These are phyloP conservation scores for Diachrysia chrysitis DNA, from an alignment of 2,888 invertebrate genomes.

Conservation along the genomic window DNA sequence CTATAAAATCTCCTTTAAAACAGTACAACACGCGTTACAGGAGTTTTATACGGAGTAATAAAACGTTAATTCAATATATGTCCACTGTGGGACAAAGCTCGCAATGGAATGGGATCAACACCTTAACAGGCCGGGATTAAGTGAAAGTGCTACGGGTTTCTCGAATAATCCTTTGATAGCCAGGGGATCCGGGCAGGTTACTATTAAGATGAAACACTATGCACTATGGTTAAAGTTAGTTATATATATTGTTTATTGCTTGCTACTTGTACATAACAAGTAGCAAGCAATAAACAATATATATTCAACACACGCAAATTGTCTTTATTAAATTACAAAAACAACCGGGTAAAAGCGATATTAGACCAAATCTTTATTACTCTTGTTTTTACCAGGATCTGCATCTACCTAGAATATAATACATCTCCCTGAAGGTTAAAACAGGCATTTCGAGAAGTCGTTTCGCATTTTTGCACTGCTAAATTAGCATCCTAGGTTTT, in stretches of 20 bases:
- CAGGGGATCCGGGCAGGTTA: constrained; percentile 28
- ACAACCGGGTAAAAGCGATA: no score
- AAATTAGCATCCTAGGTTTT: constrained; percentile 21
- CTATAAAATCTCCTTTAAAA: constrained; percentile 40
- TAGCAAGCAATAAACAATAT: neutral
- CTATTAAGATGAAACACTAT: constrained; percentile 15
- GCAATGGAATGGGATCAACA: constrained; percentile 21
- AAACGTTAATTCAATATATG: constrained; percentile 45
- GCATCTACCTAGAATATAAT: no score
- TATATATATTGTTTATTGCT: no score
- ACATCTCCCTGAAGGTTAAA: no score
- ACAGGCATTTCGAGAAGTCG: no score
- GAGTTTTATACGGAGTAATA: constrained; percentile 32
- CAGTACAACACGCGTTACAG: constrained; percentile 28
- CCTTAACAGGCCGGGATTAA: constrained; percentile 36
- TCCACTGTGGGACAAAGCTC: constrained; percentile 7
- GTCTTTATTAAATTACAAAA: no score
- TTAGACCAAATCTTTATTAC: no score
- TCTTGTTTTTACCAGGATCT: no score
- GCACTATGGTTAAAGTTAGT: constrained; percentile 24
- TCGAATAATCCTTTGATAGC: constrained; percentile 47
- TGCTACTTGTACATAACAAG: constrained; percentile 12
- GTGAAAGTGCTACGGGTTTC: constrained; percentile 14
- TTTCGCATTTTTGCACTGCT: neutral
- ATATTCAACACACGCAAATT: no score